A percentile compares a stretch with the other conserved stretches of the same genome.
These are phyloP conservation scores for Sarcophilus harrisii DNA, from an alignment of 2,797 vertebrate genomes.

Conservation along the genomic window DNA sequence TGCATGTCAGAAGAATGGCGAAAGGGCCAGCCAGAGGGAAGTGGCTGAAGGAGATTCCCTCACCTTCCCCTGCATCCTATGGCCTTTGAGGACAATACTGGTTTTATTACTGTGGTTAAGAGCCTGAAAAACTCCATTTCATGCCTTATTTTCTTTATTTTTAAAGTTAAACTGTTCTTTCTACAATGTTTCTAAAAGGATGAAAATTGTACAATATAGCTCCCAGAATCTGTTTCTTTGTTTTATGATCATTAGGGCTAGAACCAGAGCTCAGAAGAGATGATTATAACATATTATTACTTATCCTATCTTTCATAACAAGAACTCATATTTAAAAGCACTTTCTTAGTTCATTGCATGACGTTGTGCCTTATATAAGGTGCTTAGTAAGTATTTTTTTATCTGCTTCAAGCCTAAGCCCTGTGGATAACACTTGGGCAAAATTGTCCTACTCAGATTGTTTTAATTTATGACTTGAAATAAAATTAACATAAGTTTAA, in stretches of 20 bases:
- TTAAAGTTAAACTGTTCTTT: background rate
- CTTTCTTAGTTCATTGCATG: background rate
- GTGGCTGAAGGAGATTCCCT: background rate
- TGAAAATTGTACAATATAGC: background rate
- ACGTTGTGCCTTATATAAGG: background rate
- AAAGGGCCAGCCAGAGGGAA: background rate
- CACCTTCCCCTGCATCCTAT: background rate
- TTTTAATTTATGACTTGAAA: background rate
- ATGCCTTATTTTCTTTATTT: background rate
- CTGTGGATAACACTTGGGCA: background rate
- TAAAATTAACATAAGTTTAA: background rate
- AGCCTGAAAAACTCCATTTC: background rate
- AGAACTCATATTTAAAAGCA: background rate
- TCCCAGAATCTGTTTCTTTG: background rate
- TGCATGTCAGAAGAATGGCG: background rate
- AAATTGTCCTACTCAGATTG: background rate
- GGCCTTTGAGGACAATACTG: background rate
- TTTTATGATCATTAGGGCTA: background rate
- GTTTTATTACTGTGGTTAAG: background rate
- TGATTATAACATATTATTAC: background rate
- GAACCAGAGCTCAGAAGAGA: background rate
- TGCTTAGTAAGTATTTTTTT: background rate
- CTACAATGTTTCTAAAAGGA: background rate
- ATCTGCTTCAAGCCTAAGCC: background rate
- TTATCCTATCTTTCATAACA: background rate